Evolutionary conservation across 2,797 vertebrate species (phyloP).

Genomic region (Smutsia temminckii): DNA sequence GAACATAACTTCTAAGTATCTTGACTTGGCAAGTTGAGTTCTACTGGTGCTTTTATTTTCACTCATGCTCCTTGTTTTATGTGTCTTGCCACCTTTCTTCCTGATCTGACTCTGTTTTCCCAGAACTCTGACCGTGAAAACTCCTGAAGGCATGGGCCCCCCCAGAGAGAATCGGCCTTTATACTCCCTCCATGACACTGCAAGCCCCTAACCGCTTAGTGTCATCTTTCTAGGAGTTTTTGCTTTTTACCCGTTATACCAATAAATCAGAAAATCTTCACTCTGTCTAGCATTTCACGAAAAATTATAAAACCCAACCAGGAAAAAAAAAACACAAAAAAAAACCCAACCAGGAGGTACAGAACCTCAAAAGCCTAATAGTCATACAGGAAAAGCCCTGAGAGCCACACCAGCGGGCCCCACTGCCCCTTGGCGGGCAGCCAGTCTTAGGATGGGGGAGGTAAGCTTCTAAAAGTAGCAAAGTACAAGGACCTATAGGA

Average conservation of each 20-base stretch:
- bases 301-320: background rate
- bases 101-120: background rate
- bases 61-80: accelerated
- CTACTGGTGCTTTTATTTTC: background rate
- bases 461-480: background rate
- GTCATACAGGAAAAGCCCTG: background rate
- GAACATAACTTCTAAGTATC: background rate
- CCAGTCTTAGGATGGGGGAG: no score
- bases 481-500: background rate
- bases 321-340: no score
- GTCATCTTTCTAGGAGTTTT: background rate
- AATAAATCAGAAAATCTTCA: background rate
- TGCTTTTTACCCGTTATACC: background rate
- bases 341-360: background rate
- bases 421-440: accelerated
- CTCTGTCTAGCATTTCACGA: background rate
- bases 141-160: background rate
- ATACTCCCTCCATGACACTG: no score
- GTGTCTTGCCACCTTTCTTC: background rate
- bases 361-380: background rate
- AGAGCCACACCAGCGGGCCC: background rate
- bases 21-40: background rate
- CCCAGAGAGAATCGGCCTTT: background rate
- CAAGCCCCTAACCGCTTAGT: background rate
- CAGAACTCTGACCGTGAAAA: background rate